phyloP scores from a whole-genome alignment of 2,888 invertebrate genomes.

The Macrophya alboannulata region DNA sequence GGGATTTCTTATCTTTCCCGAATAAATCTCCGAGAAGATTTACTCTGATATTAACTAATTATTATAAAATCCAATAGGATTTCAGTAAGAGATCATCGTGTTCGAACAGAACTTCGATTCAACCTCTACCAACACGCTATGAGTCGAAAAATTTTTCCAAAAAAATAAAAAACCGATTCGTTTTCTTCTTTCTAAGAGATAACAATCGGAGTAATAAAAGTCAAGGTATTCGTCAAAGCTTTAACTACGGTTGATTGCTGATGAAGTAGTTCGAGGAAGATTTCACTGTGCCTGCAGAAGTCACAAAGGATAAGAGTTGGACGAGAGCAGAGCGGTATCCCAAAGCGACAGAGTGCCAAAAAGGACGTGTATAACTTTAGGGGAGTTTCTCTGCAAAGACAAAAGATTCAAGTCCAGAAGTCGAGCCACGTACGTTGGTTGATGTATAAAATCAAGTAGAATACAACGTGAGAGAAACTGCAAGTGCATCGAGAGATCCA shows the following conservation, averaged over 20 bases:
- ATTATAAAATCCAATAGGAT: not conserved
- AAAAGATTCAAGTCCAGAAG: not conserved
- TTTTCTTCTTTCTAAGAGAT: not conserved
- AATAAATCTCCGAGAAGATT: not conserved
- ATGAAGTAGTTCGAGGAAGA: conserved; percentile 18
- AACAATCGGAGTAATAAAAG: not conserved
- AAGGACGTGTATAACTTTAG: not conserved
- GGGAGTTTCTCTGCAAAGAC: not conserved
- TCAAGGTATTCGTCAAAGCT: conserved; percentile 11
- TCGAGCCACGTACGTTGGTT: not conserved
- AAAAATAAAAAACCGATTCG: not conserved
- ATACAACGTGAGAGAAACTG: not conserved
- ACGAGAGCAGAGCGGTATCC: not conserved
- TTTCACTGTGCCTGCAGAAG: conserved; percentile 4
- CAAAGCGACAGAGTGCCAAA: not conserved
- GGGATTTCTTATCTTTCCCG: not conserved
- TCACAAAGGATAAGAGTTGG: not conserved
- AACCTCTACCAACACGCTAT: not conserved
- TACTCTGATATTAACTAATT: not conserved
- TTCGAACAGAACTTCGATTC: not conserved
- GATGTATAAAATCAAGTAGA: not conserved
- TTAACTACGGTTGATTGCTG: not conserved
- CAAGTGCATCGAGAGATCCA: conserved; percentile 10
- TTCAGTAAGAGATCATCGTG: not conserved
- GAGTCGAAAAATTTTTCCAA: not conserved